Evolutionary conservation across 2,888 invertebrate species (phyloP), one percentile per base, ranked within the genome.

Genomic region (Eledona agricola): DNA sequence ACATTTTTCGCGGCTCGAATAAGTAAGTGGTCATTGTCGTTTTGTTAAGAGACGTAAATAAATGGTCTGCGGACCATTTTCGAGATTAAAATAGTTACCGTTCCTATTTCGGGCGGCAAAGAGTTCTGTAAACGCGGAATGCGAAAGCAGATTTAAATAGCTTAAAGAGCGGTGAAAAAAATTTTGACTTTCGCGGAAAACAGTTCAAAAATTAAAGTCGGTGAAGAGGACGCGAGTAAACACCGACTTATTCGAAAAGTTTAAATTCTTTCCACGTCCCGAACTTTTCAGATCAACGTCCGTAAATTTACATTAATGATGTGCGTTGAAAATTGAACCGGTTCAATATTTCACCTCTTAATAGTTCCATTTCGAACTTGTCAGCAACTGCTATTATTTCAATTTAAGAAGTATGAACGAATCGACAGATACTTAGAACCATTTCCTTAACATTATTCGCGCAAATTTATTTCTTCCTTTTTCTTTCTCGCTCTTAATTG

Each of bases 301-400:
- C 63, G 58, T 63, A 65, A 66, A 66, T 66, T 66, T 65, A 64
- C 66, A 66, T 65, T 65, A 64, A 66, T 64, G 66, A 66, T 64
- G 61, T 64, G 63, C 66, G 60, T 62, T 59, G 61, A 59, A 65
- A 64, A 66, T 66, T 64, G 65, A 66, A 66, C 63, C 43, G 58
- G 51, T 34, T 50, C 59, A 60, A 62, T 66, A 66, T 62, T 61
- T 65, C 64, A 64, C 58, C 34, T 56, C 51, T 51, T 60, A 62
- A 65, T 65, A 65, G 63, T 65, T 65, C 58, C 61, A 65, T 64
- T 65, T 55, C 57, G 51, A 65, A 65, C 60, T 64, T 65, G 65
- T 65, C 65, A 62, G 56, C 60, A 63, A 65, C 56, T 62, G 57
- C 64, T 57, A 62, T 64, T 63, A 63, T 61, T 63, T 63, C 63